Percentiles rank a stretch among this genome's conserved stretches.
Evolutionary conservation across 1,140 invertebrate genomes (phyloP).

Genomic region (Drosophila bifasciata): DNA sequence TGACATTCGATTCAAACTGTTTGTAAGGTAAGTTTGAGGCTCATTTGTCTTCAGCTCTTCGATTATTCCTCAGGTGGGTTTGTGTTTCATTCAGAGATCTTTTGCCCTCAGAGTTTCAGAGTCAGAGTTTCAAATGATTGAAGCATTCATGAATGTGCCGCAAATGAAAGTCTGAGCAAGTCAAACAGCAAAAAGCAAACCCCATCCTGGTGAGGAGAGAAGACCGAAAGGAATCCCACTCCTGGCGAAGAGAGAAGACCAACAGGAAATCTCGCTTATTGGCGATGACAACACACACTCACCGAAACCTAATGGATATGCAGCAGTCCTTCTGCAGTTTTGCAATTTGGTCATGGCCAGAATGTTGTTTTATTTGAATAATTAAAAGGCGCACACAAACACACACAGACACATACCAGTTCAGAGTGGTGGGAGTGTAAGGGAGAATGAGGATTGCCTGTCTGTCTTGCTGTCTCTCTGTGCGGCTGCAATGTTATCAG

Average conservation of each 20-base stretch:
- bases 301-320: not conserved
- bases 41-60: too few relatives aligned
- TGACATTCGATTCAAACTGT: too few relatives aligned
- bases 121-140: too few relatives aligned
- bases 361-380: slow-evolving; percentile 78
- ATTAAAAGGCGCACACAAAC: slow-evolving; percentile 63
- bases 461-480: slow-evolving; percentile 2
- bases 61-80: too few relatives aligned
- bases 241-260: not conserved
- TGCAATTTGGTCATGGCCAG: slow-evolving; percentile 36
- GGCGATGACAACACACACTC: slow-evolving; percentile 11
- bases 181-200: slow-evolving; percentile 44
- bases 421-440: not conserved
- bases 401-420: slow-evolving; percentile 15
- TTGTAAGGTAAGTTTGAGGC: too few relatives aligned
- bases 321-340: slow-evolving; percentile 11
- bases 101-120: too few relatives aligned
- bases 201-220: not conserved
- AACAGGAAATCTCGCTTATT: slow-evolving; percentile 7
- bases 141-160: slow-evolving; percentile 8
- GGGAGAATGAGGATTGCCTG: slow-evolving; percentile 4
- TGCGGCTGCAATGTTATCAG: slow-evolving; percentile 49
- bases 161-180: slow-evolving; percentile 51
- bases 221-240: too few relatives aligned
- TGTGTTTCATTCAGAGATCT: too few relatives aligned